Evolutionary conservation across 1,140 invertebrate genomes (phyloP), one percentile per base, ranked within the genome.

Genomic region (Marisa cornuarietis): DNA sequence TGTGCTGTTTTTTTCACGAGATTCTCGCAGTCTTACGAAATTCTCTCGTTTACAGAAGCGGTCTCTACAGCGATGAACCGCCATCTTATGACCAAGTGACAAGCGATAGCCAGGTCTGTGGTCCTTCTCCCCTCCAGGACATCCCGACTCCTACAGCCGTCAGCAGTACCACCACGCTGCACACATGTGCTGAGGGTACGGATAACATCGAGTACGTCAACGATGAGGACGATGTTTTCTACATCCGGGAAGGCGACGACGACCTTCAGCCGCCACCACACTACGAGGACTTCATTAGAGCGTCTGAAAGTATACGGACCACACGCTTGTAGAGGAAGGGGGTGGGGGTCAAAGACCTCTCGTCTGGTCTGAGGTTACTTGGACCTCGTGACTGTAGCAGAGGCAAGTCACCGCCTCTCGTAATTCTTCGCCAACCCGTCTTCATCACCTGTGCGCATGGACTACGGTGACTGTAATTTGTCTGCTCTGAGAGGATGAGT

Each of bases 61-160:
- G 79, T 0, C 76, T 81, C 42, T 83, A 84, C 83, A 83, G 76
- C 51, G 79, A 82, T 71, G 83, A 81, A 9, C 83, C 83, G 8
- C 83, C 83, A 20, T 75, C 83, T 7, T 84, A 84, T 63, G 83
- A 84, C 52, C 58, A 83, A 8, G 83, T 83, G 49, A 84, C 82
- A 42, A 83, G 80, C 42, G 75, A 83, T n/a, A 77, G 83, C 31
- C 83, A 82, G 61, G n/a, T 84, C 13, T 79, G 68, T 71, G 26
- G 71, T 54, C 20, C 75, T 61, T 31, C 72, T 65, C 79, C 61
- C 22, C 18, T 51, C n/a, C 31, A n/a, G 66, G 68, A 26, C 42
- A 42, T 31, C 49, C 66, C 24, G 52, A 49, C 51, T 24, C 20
- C 31, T 24, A 71, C 49, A 18, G 61, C 24, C 52, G 16, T 20